A percentile compares a stretch with the other conserved stretches of the same genome.
phyloP scores from a whole-genome alignment of 1,140 invertebrate species.

The Drosophila ananassae region DNA sequence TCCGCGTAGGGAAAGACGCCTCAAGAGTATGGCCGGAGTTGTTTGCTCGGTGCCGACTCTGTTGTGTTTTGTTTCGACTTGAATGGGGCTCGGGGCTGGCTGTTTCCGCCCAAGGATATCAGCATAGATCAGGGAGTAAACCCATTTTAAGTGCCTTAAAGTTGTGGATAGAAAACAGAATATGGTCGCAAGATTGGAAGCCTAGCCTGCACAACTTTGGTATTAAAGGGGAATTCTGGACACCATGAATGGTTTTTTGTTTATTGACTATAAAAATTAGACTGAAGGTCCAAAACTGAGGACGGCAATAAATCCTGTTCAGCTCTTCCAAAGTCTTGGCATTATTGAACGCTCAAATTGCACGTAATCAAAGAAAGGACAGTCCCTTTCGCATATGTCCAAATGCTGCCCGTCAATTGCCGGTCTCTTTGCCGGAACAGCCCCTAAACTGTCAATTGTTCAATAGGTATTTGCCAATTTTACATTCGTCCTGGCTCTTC shows the following conservation, averaged over 20 bases:
- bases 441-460: slow-evolving; percentile 71
- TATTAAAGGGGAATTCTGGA: background rate
- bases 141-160: slow-evolving; percentile 14
- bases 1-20: slow-evolving; percentile 8
- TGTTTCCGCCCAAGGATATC: slow-evolving; percentile 31
- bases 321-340: slow-evolving; percentile 23
- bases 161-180: background rate
- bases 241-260: background rate
- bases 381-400: slow-evolving; percentile 48
- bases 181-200: background rate
- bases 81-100: slow-evolving; percentile 24
- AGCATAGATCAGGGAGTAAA: slow-evolving; percentile 21
- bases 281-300: background rate
- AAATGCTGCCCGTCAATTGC: slow-evolving; percentile 58
- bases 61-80: slow-evolving; percentile 63
- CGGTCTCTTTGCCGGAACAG: slow-evolving; percentile 36
- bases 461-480: slow-evolving; percentile 71
- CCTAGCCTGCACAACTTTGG: too few relatives aligned
- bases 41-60: slow-evolving; percentile 24
- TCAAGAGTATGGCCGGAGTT: slow-evolving; percentile 5
- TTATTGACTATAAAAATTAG: background rate
- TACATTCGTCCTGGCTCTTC: slow-evolving; percentile 45
- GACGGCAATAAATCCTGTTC: slow-evolving; percentile 49
- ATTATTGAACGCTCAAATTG: slow-evolving; percentile 54
- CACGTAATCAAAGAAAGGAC: slow-evolving; percentile 39